Evolutionary conservation across 53 echinoderm and acorn worm genomes (phyloP), one percentile per base, ranked within the genome.

Genomic region (Holothuria leucospilota): DNA sequence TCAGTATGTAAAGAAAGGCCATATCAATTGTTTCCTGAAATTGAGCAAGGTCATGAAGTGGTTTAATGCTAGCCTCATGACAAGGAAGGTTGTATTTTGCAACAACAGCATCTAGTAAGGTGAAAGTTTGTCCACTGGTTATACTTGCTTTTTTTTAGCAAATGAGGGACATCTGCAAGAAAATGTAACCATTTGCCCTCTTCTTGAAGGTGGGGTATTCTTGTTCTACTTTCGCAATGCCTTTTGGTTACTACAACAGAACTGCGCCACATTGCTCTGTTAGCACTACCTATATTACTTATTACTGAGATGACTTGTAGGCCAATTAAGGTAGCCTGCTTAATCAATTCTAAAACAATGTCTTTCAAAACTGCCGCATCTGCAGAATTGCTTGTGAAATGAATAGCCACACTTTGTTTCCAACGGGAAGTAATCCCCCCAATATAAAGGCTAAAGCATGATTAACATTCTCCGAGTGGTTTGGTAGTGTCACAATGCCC

Each of bases 361-460:
- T 81, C 75, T 25, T 84, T 85, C 46, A 92, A 87, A 16, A 82
- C 85, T 39, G 71, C 51, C 15, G 91, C 90, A 81, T 88, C 85
- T 34, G 86, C 88, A 20, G 87, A 95, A 58, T 78, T 62, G 63
- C 92, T 71, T 16, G 90, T 95, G 64, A 80, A 95, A 51, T 95
- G 89, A n/a, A 88, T 92, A 42, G 68, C 90, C 40, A 34, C 21
- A 90, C 90, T 69, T 87, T 63, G 34, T 2, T 92, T 95, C 88
- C 92, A 92, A 9, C 90, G 85, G 16, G 90, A 0, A 34, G 88
- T 92, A 62, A 92, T 65, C 8, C 72, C 0, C 86, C 84, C 3
- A 92, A 68, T 88, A 92, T 94, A 63, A 94, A 86, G 13, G 86
- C 90, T 52, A 94, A 69, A 28, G 86, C 95, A 92, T 90, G 95